Evolutionary conservation across 2,797 vertebrate species (phyloP), one percentile per base, ranked within the genome.

Genomic region (Coreius guichenoti): DNA sequence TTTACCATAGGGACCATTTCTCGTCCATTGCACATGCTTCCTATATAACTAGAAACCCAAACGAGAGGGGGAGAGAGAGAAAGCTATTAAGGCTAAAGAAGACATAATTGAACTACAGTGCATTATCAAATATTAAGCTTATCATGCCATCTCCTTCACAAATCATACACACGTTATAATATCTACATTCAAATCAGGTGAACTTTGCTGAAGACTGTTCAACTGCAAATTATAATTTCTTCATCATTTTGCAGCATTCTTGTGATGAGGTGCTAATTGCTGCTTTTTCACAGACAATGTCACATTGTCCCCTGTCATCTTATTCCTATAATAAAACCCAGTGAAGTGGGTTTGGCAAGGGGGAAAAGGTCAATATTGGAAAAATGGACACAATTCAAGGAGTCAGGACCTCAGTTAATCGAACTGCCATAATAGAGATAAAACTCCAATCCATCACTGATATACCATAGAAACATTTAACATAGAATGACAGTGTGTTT

Each of bases 51-150:
- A 56, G 8, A 56, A 23, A 56, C 11, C 51, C 16, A 68, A 77
- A 54, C 19, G 8, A 65, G 31, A 61, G 56, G 33, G 19, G 19
- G 31, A 29, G 47, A 69, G 31, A 36, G 58, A 68, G 33, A 54
- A 4, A 68, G 29, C 31, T 56, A 65, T 54, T 47, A 80, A 82
- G 65, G 23, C 17, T 51, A 76, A 45, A 36, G 45, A 72, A 63
- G 54, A 85, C 54, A 63, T 70, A 36, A 72, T 65, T 36, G 5
- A 72, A 36, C 21, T 26, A 51, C 61, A 43, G 54, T 65, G 70
- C 76, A 67, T 83, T 78, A 87, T 87, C 84, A 89, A 82, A 86
- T 84, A 89, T 89, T 86, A 87, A 85, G 82, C 84, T 33, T 75
- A 87, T 81, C 85, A 56, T 5, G 12, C 79, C 54, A 49, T 84